Conservation (phyloP, 2,113 vertebrate genomes). For the Clarias macrocephalus region DNA sequence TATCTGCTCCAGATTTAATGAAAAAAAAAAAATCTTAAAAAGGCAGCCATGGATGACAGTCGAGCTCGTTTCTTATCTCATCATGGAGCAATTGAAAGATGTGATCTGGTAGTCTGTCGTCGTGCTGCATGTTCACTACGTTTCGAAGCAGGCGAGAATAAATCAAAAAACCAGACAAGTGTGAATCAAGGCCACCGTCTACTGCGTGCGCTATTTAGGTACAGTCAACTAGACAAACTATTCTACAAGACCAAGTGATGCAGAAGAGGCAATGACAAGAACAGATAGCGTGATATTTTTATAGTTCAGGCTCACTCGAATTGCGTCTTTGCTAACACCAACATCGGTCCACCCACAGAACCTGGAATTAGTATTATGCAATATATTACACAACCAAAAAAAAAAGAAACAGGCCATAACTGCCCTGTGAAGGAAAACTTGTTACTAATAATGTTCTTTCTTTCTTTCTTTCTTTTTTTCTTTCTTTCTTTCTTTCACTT, state of each 20-base stretch:
- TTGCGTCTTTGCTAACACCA: background rate
- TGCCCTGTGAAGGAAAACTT: background rate
- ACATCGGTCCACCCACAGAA: background rate
- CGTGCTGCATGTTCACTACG: background rate
- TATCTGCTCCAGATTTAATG: constrained; percentile 15
- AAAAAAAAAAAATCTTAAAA: constrained; percentile 22
- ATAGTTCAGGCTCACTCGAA: background rate
- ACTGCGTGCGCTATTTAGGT: constrained; percentile 9
- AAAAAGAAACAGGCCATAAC: background rate
- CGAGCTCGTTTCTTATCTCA: constrained; percentile 6
- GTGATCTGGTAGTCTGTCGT: constrained; percentile 9
- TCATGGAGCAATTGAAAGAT: constrained; percentile 15
- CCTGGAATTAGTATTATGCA: background rate
- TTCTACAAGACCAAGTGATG: background rate
- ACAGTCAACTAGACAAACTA: background rate
- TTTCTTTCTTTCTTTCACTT: constrained; percentile 19
- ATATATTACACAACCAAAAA: background rate
- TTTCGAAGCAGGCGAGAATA: constrained; percentile 7
- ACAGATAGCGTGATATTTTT: background rate
- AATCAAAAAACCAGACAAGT: constrained; percentile 17
- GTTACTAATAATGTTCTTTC: constrained; percentile 11
- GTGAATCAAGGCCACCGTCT: constrained; percentile 25
- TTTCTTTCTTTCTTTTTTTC: constrained; percentile 4
- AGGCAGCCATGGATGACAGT: constrained; percentile 28
- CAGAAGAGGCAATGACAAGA: background rate